Conservation (phyloP, 2,113 vertebrate genomes). For the Platichthys stellatus region DNA sequence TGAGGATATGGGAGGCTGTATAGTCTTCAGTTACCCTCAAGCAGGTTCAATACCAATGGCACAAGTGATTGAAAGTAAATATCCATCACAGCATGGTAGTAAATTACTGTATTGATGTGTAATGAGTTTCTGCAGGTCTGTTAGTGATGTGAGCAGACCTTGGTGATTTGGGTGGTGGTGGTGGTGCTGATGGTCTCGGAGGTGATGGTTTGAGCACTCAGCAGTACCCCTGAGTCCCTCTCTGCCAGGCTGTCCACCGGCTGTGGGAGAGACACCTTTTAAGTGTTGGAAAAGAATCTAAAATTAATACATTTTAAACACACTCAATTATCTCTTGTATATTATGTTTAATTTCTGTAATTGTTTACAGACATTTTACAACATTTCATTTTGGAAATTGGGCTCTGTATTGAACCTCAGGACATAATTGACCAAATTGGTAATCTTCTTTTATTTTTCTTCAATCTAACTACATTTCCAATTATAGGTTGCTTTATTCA, state of each 20-base stretch:
- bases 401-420: neutral
- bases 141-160: slow-evolving; percentile 80
- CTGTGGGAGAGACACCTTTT: slow-evolving; percentile 80
- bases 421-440: neutral
- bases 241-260: slow-evolving; percentile 85
- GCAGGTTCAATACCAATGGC: neutral
- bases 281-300: slow-evolving; percentile 18
- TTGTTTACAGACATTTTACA: too few relatives aligned
- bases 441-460: neutral
- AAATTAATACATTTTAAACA: neutral
- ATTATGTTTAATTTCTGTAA: neutral
- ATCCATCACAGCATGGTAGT: neutral
- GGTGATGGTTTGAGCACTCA: slow-evolving; percentile 97
- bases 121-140: slow-evolving; percentile 2
- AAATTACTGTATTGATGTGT: slow-evolving; percentile 14
- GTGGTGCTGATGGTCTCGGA: slow-evolving; percentile 97
- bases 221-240: slow-evolving; percentile 89
- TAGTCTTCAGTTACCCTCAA: neutral
- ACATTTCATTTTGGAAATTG: too few relatives aligned
- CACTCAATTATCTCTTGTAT: neutral
- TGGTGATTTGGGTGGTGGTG: slow-evolving; percentile 99
- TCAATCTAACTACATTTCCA: neutral
- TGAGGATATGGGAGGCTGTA: neutral
- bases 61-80: neutral
- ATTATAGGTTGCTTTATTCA: neutral